Evolutionary conservation across 2,113 vertebrate genomes (phyloP).

Genomic region (Grammomys dolichurus): DNA sequence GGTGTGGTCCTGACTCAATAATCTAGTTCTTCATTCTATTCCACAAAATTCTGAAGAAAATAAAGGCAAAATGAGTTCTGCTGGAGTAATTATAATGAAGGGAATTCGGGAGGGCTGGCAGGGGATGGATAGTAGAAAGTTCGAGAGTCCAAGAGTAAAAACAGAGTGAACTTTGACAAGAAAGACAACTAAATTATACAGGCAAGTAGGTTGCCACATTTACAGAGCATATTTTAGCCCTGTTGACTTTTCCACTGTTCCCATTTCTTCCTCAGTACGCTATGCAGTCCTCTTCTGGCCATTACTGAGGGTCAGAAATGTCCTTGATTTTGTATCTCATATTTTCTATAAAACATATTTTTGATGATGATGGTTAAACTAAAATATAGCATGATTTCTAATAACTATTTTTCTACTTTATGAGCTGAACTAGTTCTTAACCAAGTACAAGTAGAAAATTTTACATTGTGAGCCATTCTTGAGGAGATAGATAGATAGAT

Average conservation of each 20-base stretch:
- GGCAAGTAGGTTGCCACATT: neutral
- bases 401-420: neutral
- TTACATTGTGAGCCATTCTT: neutral
- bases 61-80: neutral
- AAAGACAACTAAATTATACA: neutral
- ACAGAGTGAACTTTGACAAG: constrained; percentile 81
- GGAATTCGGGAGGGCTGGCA: constrained; percentile 57
- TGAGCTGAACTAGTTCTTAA: neutral
- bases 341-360: constrained; percentile 16
- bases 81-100: neutral
- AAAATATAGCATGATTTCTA: neutral
- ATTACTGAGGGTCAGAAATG: neutral
- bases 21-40: neutral
- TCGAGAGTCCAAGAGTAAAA: constrained; percentile 74
- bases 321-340: neutral
- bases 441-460: constrained; percentile 6
- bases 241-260: neutral
- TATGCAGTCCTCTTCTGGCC: neutral
- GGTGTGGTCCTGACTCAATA: neutral
- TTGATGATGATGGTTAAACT: neutral
- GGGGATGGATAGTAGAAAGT: constrained; percentile 68
- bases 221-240: neutral
- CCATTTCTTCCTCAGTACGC: neutral
- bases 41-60: neutral
- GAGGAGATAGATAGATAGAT: too few relatives aligned